Conservation (phyloP, 2,113 vertebrate genomes). For the Irena cyanogastra region DNA sequence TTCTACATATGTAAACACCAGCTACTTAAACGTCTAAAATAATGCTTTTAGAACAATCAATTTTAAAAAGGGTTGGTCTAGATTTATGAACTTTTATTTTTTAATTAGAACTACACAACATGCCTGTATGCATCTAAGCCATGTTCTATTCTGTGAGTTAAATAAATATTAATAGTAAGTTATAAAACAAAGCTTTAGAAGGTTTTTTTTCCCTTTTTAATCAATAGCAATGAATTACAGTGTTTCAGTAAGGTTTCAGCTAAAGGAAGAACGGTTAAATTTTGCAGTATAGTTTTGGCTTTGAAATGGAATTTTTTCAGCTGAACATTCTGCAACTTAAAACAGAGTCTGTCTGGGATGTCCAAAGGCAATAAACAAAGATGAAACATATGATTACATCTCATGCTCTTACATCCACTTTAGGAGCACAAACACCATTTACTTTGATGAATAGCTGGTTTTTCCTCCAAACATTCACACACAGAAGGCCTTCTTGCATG, state of each 20-base stretch:
- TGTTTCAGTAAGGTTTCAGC: background rate
- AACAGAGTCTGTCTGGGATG: conserved; percentile 12
- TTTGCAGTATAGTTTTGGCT: background rate
- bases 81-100: background rate
- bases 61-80: background rate
- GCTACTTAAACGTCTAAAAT: background rate
- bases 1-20: background rate
- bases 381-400: conserved; percentile 8
- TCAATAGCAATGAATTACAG: background rate
- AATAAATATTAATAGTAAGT: background rate
- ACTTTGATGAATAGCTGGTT: conserved; percentile 1
- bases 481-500: background rate
- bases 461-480: background rate
- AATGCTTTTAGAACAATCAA: background rate
- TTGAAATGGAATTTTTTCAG: conserved; percentile 16
- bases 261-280: background rate
- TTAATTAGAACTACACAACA: background rate
- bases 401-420: conserved; percentile 33
- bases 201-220: background rate
- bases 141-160: background rate
- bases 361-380: conserved; percentile 48
- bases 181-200: background rate
- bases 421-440: background rate
- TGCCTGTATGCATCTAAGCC: background rate
- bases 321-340: conserved; percentile 25